Evolutionary conservation across 2,888 invertebrate genomes (phyloP).

Genomic region (Eupithecia subfuscata): DNA sequence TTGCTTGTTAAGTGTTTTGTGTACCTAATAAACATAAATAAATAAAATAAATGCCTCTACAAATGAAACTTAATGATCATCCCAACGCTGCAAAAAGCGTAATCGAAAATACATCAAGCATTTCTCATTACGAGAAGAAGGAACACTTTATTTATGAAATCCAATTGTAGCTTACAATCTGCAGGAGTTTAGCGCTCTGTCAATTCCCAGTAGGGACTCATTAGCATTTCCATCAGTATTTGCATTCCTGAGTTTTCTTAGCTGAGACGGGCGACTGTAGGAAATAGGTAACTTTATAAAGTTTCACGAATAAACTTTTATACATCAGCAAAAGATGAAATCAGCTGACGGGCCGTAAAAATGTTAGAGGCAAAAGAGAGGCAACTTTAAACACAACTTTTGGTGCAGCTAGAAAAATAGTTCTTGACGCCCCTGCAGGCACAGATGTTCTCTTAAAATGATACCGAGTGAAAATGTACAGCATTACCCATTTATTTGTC

Average conservation of each 20-base stretch:
- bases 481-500: background rate
- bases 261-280: slow-evolving; percentile 17
- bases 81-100: background rate
- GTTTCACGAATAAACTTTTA: slow-evolving; percentile 6
- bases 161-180: slow-evolving; percentile 44
- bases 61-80: background rate
- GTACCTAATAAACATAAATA: too few species aligned
- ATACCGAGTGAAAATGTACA: background rate
- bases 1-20: too few species aligned
- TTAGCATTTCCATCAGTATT: slow-evolving; percentile 51
- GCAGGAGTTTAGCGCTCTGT: slow-evolving; percentile 40
- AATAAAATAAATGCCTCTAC: too few species aligned
- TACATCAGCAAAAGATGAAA: slow-evolving; percentile 9
- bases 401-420: background rate
- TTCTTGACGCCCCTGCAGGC: background rate
- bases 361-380: background rate
- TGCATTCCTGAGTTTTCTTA: slow-evolving; percentile 47
- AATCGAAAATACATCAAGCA: slow-evolving; percentile 14
- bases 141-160: slow-evolving; percentile 43
- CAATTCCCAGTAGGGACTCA: slow-evolving; percentile 43
- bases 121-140: slow-evolving; percentile 23
- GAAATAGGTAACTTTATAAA: slow-evolving; percentile 10
- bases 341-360: background rate
- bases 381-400: background rate
- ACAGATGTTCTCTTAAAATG: background rate